A percentile compares a stretch with the other conserved stretches of the same genome.
These are phyloP conservation scores for Microchirus variegatus DNA, from an alignment of 2,797 vertebrate species.

Conservation along the genomic window DNA sequence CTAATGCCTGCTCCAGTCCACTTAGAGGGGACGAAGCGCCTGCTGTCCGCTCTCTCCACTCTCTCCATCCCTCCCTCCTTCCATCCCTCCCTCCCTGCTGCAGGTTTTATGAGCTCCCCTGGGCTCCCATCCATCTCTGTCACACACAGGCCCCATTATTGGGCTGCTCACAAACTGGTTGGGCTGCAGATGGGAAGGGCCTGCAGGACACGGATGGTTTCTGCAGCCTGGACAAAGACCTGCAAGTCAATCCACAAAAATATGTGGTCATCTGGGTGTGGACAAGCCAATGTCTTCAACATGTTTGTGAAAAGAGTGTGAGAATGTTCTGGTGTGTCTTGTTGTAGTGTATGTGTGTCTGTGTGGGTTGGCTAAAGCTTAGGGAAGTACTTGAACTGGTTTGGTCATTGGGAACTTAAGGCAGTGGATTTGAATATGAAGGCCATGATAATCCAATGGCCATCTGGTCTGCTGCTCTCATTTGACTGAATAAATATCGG, in stretches of 20 bases:
- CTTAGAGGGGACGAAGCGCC: constrained; percentile 76
- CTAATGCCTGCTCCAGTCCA: constrained; percentile 76
- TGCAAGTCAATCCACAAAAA: constrained; percentile 64
- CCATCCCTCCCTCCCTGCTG: constrained; percentile 70
- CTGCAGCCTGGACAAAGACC: constrained; percentile 77
- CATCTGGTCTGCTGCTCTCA: constrained; percentile 83
- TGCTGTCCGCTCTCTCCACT: constrained; percentile 81
- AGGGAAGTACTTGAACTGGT: constrained; percentile 71
- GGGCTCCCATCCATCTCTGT: constrained; percentile 88
- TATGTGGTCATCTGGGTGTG: constrained; percentile 69
- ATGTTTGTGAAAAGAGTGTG: constrained; percentile 57
- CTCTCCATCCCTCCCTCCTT: constrained; percentile 47
- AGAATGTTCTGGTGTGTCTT: constrained; percentile 46
- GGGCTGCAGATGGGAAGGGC: constrained; percentile 82
- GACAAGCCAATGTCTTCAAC: constrained; percentile 55
- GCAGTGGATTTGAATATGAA: constrained; percentile 84
- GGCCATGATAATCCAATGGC: constrained; percentile 82
- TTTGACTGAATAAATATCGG: constrained; percentile 82
- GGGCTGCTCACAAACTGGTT: constrained; percentile 79
- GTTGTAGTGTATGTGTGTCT: constrained; percentile 41
- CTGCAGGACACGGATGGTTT: constrained; percentile 81
- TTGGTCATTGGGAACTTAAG: constrained; percentile 72
- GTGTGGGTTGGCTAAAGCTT: constrained; percentile 49
- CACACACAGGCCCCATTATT: constrained; percentile 87
- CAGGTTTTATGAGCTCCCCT: constrained; percentile 88